Conservation (phyloP, 2,888 invertebrate genomes). For the Ptilodon capucinus region DNA sequence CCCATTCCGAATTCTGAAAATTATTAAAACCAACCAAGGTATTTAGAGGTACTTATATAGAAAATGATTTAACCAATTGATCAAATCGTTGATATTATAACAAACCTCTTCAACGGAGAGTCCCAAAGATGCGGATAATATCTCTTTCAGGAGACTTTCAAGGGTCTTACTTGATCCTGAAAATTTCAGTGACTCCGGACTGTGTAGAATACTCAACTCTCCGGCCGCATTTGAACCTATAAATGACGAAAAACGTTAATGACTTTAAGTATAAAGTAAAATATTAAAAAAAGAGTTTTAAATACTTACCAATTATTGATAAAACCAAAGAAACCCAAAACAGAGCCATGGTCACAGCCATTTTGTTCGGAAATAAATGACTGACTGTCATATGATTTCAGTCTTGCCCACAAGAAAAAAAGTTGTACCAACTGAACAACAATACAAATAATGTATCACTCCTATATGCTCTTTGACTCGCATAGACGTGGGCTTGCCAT, state of each 20-base stretch:
- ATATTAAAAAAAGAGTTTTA: not conserved
- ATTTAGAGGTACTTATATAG: not conserved
- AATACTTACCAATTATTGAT: constrained; percentile 64
- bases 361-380: constrained; percentile 56
- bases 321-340: constrained; percentile 65
- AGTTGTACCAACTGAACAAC: constrained; percentile 24
- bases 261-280: not conserved
- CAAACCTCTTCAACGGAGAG: constrained; percentile 87
- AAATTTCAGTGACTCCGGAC: constrained; percentile 86
- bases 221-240: constrained; percentile 82
- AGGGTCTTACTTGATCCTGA: constrained; percentile 84
- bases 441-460: not conserved
- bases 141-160: constrained; percentile 86
- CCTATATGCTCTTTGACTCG: no score
- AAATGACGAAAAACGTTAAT: constrained; percentile 16
- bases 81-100: not conserved
- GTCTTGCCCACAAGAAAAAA: constrained; percentile 48
- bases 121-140: constrained; percentile 87
- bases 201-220: constrained; percentile 86
- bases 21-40: not conserved
- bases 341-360: constrained; percentile 67
- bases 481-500: no score
- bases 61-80: not conserved
- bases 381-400: constrained; percentile 74
- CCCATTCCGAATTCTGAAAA: constrained; percentile 85